Percentiles rank a stretch among this genome's conserved stretches.
Conservation (phyloP, 2,888 invertebrate species). For the Dolichopus griseipennis region DNA sequence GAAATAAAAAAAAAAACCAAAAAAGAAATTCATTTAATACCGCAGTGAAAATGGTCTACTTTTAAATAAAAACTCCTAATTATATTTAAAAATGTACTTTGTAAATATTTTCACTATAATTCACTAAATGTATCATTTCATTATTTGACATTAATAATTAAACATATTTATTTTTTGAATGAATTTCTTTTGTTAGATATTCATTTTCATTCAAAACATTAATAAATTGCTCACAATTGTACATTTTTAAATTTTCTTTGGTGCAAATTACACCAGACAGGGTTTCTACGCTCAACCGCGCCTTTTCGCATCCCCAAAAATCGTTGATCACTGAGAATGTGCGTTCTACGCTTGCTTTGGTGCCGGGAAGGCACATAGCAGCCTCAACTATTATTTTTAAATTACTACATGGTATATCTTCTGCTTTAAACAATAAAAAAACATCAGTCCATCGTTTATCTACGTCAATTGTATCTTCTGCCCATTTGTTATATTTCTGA, state of each 20-base stretch:
- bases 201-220: too few species aligned
- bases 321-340: conserved; percentile 8
- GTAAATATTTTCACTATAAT: neutral
- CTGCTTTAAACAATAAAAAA: conserved; percentile 7
- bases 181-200: conserved; percentile 7
- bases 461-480: conserved; percentile 5
- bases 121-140: neutral
- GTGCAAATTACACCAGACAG: too few species aligned
- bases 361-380: conserved; percentile 15
- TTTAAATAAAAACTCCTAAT: too few species aligned
- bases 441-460: too few species aligned
- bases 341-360: conserved; percentile 11
- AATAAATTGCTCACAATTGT: too few species aligned
- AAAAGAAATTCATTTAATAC: neutral
- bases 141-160: conserved; percentile 7
- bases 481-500: conserved; percentile 1
- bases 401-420: conserved; percentile 11
- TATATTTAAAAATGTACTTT: conserved; percentile 2
- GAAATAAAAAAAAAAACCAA: conserved; percentile 7
- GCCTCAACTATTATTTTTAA: conserved; percentile 13
- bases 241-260: too few species aligned
- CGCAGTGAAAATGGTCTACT: neutral
- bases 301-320: too few species aligned
- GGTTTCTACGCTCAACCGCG: too few species aligned
- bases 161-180: conserved; percentile 8